A percentile compares a stretch with the other conserved stretches of the same genome.
These are phyloP conservation scores for Drosophila athabasca DNA, from an alignment of 1,140 invertebrate species.

Conservation along the genomic window DNA sequence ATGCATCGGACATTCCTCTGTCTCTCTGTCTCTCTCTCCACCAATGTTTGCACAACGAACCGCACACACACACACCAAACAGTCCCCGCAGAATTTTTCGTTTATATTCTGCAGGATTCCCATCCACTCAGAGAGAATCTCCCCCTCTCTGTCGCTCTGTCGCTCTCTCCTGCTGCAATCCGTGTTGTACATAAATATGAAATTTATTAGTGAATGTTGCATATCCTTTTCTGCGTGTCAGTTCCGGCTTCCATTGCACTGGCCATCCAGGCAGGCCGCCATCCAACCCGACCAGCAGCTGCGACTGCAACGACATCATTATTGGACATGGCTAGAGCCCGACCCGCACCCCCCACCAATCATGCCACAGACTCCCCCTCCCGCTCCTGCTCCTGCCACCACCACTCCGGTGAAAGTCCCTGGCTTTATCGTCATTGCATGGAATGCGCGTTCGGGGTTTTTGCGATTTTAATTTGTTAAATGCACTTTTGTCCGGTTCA, in stretches of 20 bases:
- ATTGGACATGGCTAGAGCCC: constrained; percentile 20
- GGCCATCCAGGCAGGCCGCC: constrained; percentile 9
- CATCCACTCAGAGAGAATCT: background rate
- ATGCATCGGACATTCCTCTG: constrained; percentile 16
- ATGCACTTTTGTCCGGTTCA: constrained; percentile 69
- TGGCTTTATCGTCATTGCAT: constrained; percentile 40
- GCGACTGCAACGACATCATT: constrained; percentile 34
- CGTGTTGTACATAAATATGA: constrained; percentile 72
- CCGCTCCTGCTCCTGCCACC: background rate
- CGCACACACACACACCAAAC: constrained; percentile 33
- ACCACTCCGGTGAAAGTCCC: constrained; percentile 1
- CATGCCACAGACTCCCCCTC: no score
- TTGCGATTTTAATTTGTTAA: constrained; percentile 77
- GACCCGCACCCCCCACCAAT: constrained; percentile 4
- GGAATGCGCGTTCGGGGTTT: constrained; percentile 37
- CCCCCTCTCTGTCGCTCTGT: background rate
- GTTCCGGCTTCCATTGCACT: constrained; percentile 73
- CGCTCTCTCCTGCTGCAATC: constrained; percentile 41
- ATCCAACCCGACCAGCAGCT: background rate
- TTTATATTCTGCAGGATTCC: constrained; percentile 50
- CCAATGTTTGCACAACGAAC: constrained; percentile 65
- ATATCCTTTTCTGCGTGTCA: constrained; percentile 80
- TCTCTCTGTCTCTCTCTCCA: no score
- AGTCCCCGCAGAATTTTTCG: constrained; percentile 48
- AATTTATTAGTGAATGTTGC: constrained; percentile 80